Evolutionary conservation across 2,888 invertebrate species (phyloP), one percentile per base, ranked within the genome.

Genomic region (Galerucella pusilla): DNA sequence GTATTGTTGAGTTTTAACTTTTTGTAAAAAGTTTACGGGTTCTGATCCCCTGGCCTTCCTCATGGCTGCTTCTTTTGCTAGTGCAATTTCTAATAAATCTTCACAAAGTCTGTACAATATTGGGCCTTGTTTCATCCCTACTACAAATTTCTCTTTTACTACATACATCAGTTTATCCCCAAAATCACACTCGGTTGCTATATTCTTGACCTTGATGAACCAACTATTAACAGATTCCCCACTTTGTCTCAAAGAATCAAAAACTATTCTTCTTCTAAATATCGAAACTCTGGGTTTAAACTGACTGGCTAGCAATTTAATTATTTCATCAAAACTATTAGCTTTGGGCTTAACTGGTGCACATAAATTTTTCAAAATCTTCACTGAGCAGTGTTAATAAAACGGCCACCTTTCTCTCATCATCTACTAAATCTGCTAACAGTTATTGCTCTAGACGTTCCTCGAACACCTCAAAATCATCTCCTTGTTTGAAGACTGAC

Each of bases 161-260:
- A 71, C 7, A 12, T 52, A 35, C 35, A 28, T 35, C 35, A 35
- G 35, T 35, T 35, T 35, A 35, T 35, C 35, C 35, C 5, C 35
- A 75, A 80, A 80, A n/a, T 75, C 75, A 68, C 80, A 80, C 54
- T 80, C 77, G 11, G 76, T 35, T 35, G 35, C 35, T 35, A 35
- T 35, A 35, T 35, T 35, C 35, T 76, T 79, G 11, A 79, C 72
- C 59, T 77, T 71, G 10, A 78, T 76, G 75, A 74, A 77, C 78
- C 79, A 79, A 46, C 76, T 65, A 11, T 75, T 75, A 20, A 80
- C 67, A 1, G 54, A 59, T 61, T 80, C 79, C 14, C 65, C 46
- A 11, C 16, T n/a, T 71, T 81, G 79, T 61, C 61, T 60, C 12
- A 78, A 67, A 20, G 68, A 46, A 61, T 80, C 78, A 72, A 81